These are phyloP conservation scores for Musca vetustissima DNA, from an alignment of 1,140 invertebrate species.

Conservation along the genomic window DNA sequence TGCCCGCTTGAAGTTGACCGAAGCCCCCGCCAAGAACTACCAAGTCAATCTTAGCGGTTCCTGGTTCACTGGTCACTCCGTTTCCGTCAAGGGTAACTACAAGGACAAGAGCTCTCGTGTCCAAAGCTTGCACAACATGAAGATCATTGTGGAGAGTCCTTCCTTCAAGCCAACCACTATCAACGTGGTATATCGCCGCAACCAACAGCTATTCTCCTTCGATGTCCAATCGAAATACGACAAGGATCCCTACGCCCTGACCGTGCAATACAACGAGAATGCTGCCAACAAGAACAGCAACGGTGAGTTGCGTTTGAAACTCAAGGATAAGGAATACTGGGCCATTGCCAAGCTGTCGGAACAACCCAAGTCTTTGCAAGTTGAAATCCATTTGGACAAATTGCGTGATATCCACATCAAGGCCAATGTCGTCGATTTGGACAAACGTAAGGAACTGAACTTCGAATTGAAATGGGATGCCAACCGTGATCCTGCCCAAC, in stretches of 20 bases:
- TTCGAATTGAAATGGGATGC: slow-evolving; percentile 79
- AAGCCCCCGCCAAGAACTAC: slow-evolving; percentile 61
- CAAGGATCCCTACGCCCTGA: slow-evolving; percentile 49
- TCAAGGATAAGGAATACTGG: slow-evolving; percentile 68
- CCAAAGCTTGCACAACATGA: slow-evolving; percentile 65
- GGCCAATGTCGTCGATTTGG: slow-evolving; percentile 61
- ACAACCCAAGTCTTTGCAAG: slow-evolving; percentile 41
- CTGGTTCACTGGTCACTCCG: slow-evolving; percentile 78
- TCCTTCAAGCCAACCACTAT: slow-evolving; percentile 69
- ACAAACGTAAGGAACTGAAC: slow-evolving; percentile 64
- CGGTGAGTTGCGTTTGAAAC: slow-evolving; percentile 61
- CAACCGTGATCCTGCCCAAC: slow-evolving; percentile 75
- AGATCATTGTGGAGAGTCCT: slow-evolving; percentile 68
- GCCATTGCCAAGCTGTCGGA: slow-evolving; percentile 51
- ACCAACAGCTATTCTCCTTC: slow-evolving; percentile 40
- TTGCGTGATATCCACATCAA: slow-evolving; percentile 72
- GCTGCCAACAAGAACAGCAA: slow-evolving; percentile 62
- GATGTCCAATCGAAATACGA: slow-evolving; percentile 48
- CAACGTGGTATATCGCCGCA: slow-evolving; percentile 63
- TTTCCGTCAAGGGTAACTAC: slow-evolving; percentile 69
- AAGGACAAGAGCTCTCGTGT: slow-evolving; percentile 67
- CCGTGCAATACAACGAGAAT: slow-evolving; percentile 39
- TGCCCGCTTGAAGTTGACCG: slow-evolving; percentile 59
- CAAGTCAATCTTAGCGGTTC: slow-evolving; percentile 68
- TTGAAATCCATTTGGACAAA: slow-evolving; percentile 73